Conservation (phyloP, 2,888 invertebrate genomes). For the Tachystola acroxantha region DNA sequence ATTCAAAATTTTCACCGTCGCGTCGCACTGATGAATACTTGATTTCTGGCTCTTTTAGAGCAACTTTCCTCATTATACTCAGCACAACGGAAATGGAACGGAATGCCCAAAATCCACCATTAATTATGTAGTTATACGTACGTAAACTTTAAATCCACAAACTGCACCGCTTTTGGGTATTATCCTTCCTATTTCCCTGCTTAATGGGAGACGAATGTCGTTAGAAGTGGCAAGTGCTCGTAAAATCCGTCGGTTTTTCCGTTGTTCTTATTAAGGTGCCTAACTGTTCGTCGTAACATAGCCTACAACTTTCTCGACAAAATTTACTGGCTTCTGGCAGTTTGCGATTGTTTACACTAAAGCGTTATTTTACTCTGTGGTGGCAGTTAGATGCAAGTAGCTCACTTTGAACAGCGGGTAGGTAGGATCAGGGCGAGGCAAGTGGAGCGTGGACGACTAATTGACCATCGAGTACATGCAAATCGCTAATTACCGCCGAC, state of each 20-base stretch:
- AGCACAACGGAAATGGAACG: background rate
- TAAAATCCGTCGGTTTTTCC: slow-evolving; percentile 55
- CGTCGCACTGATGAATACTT: too few species aligned
- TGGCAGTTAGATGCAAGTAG: slow-evolving; percentile 17
- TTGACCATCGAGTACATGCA: slow-evolving; percentile 60
- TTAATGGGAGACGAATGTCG: slow-evolving; percentile 71
- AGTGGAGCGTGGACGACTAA: slow-evolving; percentile 51
- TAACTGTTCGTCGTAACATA: slow-evolving; percentile 17
- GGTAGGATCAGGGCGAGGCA: slow-evolving; percentile 27
- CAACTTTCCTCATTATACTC: background rate
- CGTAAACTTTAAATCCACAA: slow-evolving; percentile 60
- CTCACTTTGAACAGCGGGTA: slow-evolving; percentile 20
- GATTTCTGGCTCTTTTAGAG: background rate
- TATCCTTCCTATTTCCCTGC: slow-evolving; percentile 63
- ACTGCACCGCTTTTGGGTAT: slow-evolving; percentile 57
- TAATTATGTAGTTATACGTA: slow-evolving; percentile 53
- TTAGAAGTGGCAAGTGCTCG: slow-evolving; percentile 65
- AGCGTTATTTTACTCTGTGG: slow-evolving; percentile 19
- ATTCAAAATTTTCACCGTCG: too few species aligned
- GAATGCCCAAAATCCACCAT: slow-evolving; percentile 52
- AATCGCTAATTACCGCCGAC: slow-evolving; percentile 58
- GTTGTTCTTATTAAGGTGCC: slow-evolving; percentile 35
- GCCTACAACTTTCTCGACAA: slow-evolving; percentile 5
- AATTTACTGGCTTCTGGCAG: background rate
- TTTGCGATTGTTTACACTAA: background rate